phyloP scores from a whole-genome alignment of 2,888 invertebrate species.

The Agrochola litura region DNA sequence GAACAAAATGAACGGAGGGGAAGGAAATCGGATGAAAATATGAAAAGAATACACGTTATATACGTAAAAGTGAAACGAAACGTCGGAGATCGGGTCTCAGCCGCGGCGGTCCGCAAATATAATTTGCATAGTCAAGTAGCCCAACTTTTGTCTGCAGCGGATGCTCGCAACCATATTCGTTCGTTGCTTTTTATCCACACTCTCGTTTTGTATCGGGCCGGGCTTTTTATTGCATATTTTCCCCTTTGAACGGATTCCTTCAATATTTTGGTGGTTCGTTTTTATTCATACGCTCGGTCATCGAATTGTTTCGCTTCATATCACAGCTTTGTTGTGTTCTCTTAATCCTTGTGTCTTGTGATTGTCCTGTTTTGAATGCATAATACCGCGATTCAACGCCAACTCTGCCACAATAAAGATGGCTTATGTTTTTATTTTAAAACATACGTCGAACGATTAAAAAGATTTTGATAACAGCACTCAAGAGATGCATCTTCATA shows the following conservation, averaged over 20 bases:
- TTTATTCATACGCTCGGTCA: conserved; percentile 89
- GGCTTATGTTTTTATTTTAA: background rate
- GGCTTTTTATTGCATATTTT: conserved; percentile 89
- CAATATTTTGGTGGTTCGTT: conserved; percentile 90
- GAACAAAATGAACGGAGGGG: conserved; percentile 89
- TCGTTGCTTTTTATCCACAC: conserved; percentile 90
- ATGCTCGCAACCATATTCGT: conserved; percentile 90
- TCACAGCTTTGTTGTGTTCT: conserved; percentile 81
- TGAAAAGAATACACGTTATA: conserved; percentile 90
- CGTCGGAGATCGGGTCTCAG: conserved; percentile 88
- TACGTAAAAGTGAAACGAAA: conserved; percentile 89
- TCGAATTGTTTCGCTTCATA: conserved; percentile 89
- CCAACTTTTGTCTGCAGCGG: conserved; percentile 90
- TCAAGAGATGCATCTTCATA: conserved; percentile 31
- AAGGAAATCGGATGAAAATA: conserved; percentile 91
- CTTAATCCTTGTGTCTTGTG: conserved; percentile 69
- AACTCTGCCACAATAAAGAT: background rate
- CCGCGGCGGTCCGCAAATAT: conserved; percentile 90
- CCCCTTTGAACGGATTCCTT: conserved; percentile 90
- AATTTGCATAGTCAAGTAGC: conserved; percentile 91
- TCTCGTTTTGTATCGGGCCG: conserved; percentile 86
- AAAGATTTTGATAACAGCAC: conserved; percentile 20
- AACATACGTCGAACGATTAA: background rate
- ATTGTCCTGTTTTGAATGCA: conserved; percentile 29
- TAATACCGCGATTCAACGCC: conserved; percentile 4